Base-by-base conservation (phyloP, 2,113 vertebrate genomes). In the Cottus gobio region DNA sequence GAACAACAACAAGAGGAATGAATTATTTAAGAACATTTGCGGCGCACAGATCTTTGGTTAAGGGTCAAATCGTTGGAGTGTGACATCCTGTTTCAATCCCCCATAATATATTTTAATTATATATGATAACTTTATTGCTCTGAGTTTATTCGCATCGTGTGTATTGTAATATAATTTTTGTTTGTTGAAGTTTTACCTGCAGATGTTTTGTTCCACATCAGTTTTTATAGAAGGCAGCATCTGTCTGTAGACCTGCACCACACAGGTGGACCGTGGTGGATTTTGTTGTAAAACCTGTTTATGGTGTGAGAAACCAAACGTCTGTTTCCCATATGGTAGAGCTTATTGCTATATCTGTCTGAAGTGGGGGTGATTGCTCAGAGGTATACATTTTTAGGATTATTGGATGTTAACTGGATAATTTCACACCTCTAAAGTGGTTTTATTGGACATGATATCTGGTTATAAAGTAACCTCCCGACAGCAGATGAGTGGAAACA, bases 11-110 rank as follows among this genome's bases (percentile, higher is more conserved):
- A 39, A 62, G 9, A 73, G 18, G n/a, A 54, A 61, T n/a, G n/a
- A 10, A 50, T 71, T 44, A 37, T 94, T 67, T 90, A 93, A 93
- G 90, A 93, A 82, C 36, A 82, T 52, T 84, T 78, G 46, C 54
- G 66, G 37, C n/a, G 80, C 73, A 93, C 81, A 16, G 34, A 92
- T 89, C 80, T 62, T 75, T 48, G 68, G 71, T 77, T 95, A 95
- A 95, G 91, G 54, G 16, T 44, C n/a, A 48, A 71, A 37, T 24
- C 93, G 92, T 88, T 93, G 81, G 89, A 89, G 89, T 82, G 90
- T 91, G 65, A 69, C 72, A 65, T 65, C n/a, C 72, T 74, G 71
- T 28, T 63, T 44, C 28, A 36, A 20, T 16, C 44, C 67, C 56
- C 76, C 34, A 22, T 78, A 76, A 88, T 85, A 85, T 84, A 85